A percentile compares a stretch with the other conserved stretches of the same genome.
phyloP scores from a whole-genome alignment of 1,140 invertebrate genomes.

The Drosophila sp. region DNA sequence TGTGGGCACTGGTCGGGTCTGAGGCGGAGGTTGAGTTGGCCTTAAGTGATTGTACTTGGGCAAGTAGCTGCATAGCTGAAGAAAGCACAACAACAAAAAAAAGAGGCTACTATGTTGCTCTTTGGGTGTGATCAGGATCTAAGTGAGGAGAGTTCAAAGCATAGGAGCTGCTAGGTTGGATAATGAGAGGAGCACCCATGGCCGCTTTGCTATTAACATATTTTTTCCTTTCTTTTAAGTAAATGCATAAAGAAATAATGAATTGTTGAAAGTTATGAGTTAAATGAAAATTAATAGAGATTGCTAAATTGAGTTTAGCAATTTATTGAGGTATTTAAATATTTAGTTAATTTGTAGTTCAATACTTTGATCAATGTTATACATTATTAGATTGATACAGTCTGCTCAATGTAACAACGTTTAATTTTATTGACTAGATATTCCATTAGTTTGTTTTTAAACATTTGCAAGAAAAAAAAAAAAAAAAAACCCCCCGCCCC shows the following conservation, averaged over 20 bases:
- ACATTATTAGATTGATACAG: too few species aligned
- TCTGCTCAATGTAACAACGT: too few species aligned
- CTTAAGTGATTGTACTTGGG: constrained; percentile 52
- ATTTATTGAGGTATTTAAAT: not conserved
- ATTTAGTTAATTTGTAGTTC: too few species aligned
- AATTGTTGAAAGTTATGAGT: not conserved
- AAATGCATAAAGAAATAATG: constrained; percentile 9
- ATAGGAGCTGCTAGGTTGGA: constrained; percentile 12
- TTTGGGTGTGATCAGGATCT: constrained; percentile 18
- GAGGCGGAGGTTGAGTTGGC: constrained; percentile 47
- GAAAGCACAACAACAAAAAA: not conserved
- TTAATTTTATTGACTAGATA: too few species aligned
- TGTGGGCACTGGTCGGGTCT: constrained; percentile 39
- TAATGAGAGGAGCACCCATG: not conserved
- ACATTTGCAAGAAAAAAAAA: too few species aligned
- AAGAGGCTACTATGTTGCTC: constrained; percentile 14
- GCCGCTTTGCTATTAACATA: constrained; percentile 4
- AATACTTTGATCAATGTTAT: too few species aligned
- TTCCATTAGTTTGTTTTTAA: too few species aligned
- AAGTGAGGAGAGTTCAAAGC: constrained; percentile 12
- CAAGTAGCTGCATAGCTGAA: constrained; percentile 19
- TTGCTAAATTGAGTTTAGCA: not conserved
- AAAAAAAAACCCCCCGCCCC: too few species aligned
- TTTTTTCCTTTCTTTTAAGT: not conserved
- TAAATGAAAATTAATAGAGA: not conserved